These are phyloP conservation scores for Notothenia coriiceps DNA, from an alignment of 2,113 vertebrate species.

Conservation along the genomic window DNA sequence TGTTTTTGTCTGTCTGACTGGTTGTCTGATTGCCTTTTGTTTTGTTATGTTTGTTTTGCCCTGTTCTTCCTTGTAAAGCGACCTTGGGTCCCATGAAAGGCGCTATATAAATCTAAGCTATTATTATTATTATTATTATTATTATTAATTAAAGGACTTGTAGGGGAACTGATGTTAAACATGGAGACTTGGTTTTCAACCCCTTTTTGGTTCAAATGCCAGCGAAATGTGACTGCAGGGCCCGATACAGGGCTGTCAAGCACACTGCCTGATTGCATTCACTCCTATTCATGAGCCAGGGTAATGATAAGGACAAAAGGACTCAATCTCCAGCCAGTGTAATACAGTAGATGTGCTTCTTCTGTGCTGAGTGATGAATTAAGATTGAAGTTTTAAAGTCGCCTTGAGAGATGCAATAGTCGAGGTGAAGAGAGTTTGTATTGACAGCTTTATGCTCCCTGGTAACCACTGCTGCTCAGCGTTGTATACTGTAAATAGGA, in stretches of 20 bases:
- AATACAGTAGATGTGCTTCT: conserved; percentile 42
- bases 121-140: no score
- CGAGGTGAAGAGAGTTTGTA: conserved; percentile 44
- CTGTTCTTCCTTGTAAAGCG: no score
- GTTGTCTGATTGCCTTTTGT: no score
- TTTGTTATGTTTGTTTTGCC: no score
- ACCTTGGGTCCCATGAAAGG: no score
- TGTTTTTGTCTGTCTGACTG: not conserved
- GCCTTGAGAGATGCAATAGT: conserved; percentile 58
- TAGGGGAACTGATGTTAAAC: not conserved
- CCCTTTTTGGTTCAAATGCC: not conserved
- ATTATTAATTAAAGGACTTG: not conserved
- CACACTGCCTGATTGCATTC: conserved; percentile 26
- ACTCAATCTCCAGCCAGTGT: conserved; percentile 50
- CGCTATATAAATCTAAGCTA: no score
- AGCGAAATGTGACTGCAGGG: conserved; percentile 5
- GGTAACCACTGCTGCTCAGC: conserved; percentile 58
- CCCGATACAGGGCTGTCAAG: conserved; percentile 12
- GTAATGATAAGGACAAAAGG: conserved; percentile 51
- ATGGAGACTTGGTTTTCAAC: not conserved
- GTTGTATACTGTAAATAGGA: conserved; percentile 62
- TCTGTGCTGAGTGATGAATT: conserved; percentile 45
- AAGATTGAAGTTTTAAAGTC: conserved; percentile 56
- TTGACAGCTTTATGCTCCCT: conserved; percentile 64
- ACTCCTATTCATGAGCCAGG: conserved; percentile 28